Conservation (phyloP, 2,888 invertebrate species). For the Drosophila neutralis region DNA sequence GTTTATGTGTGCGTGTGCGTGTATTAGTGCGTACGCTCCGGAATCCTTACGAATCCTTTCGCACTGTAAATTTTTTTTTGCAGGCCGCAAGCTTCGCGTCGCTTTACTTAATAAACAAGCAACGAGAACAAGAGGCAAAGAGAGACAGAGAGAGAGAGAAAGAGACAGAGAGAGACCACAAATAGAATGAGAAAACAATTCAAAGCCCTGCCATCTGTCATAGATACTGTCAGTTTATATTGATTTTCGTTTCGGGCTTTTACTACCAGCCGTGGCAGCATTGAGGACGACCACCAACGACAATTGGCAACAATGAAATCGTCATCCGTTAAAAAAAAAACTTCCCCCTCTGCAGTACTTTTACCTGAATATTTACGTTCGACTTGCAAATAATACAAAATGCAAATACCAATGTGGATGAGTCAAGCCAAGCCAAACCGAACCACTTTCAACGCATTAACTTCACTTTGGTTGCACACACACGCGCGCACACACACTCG, state of each 20-base stretch:
- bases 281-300: slow-evolving; percentile 24
- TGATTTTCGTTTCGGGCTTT: slow-evolving; percentile 51
- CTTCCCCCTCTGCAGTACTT: slow-evolving; percentile 18
- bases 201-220: slow-evolving; percentile 72
- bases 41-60: slow-evolving; percentile 79
- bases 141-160: background rate
- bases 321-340: slow-evolving; percentile 21
- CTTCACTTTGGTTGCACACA: slow-evolving; percentile 63
- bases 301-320: slow-evolving; percentile 65
- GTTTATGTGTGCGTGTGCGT: slow-evolving; percentile 19
- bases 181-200: slow-evolving; percentile 42
- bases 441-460: slow-evolving; percentile 79
- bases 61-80: slow-evolving; percentile 28
- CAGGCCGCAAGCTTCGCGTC: slow-evolving; percentile 24
- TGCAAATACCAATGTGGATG: slow-evolving; percentile 67
- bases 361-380: slow-evolving; percentile 70
- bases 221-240: slow-evolving; percentile 74
- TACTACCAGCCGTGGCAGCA: background rate
- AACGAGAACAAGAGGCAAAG: background rate
- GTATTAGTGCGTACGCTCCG: slow-evolving; percentile 60
- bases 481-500: slow-evolving; percentile 6
- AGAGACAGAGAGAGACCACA: slow-evolving; percentile 12
- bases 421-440: slow-evolving; percentile 62
- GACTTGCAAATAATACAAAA: slow-evolving; percentile 74
- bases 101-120: slow-evolving; percentile 71